Evolutionary conservation across 2,797 vertebrate species (phyloP).

Genomic region (Cynodonichthys magdalenae): DNA sequence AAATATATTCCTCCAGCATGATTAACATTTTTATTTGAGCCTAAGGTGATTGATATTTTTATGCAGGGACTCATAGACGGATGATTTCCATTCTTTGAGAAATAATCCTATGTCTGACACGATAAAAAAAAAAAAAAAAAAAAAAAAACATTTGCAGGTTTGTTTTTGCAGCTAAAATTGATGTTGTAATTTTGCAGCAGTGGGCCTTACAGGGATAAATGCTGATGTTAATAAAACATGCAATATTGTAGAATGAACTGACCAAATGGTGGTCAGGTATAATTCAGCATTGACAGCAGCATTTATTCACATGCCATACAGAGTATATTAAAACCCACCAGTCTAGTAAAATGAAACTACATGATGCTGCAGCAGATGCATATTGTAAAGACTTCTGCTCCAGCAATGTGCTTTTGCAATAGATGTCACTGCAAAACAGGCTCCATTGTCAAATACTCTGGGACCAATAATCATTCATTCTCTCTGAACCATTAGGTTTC

Average conservation of each 20-base stretch:
- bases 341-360: constrained; percentile 25
- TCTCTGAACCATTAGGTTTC: constrained; percentile 75
- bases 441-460: constrained; percentile 59
- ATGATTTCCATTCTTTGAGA: constrained; percentile 9
- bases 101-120: neutral
- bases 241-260: too few species aligned
- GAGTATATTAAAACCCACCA: neutral
- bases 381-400: constrained; percentile 14
- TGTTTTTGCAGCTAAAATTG: too few species aligned
- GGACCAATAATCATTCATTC: constrained; percentile 71
- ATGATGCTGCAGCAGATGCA: constrained; percentile 15
- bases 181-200: too few species aligned
- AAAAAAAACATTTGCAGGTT: too few species aligned
- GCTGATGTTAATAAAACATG: too few species aligned
- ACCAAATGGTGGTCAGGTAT: too few species aligned
- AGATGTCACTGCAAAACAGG: constrained; percentile 55
- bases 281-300: too few species aligned
- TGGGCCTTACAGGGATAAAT: too few species aligned
- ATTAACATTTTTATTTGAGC: constrained; percentile 32
- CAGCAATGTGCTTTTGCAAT: constrained; percentile 28
- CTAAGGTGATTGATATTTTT: constrained; percentile 35
- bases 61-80: constrained; percentile 10
- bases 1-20: constrained; percentile 16
- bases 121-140: too few species aligned
- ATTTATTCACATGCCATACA: neutral